phyloP scores from a whole-genome alignment of 2,113 vertebrate species.

The Notarius lentiginosus region DNA sequence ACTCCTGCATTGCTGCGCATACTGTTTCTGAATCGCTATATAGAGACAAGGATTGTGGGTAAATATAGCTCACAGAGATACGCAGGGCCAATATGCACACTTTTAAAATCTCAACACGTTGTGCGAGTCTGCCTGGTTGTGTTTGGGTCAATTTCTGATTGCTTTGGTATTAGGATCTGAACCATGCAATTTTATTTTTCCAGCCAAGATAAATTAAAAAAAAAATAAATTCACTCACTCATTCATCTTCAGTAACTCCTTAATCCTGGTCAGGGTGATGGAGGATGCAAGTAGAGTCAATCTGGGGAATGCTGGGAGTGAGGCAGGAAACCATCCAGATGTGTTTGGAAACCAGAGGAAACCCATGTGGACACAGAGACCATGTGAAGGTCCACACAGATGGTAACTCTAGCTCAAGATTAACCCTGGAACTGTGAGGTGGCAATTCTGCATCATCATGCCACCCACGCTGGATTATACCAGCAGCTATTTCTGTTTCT shows the following conservation, averaged over 20 bases:
- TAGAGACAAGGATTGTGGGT: background rate
- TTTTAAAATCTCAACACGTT: background rate
- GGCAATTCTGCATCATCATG: background rate
- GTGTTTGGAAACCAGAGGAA: background rate
- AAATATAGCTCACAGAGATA: background rate
- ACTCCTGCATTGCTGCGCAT: background rate
- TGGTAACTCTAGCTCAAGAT: background rate
- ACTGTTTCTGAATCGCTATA: background rate
- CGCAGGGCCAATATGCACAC: background rate
- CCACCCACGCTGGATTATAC: background rate
- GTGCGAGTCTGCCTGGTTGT: background rate
- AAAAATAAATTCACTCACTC: background rate
- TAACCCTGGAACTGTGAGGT: background rate
- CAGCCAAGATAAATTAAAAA: too few species aligned
- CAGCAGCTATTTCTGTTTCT: constrained; percentile 16
- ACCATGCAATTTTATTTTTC: background rate
- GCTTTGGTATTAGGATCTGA: background rate
- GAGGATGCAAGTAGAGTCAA: background rate
- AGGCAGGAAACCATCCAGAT: background rate
- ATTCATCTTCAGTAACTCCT: background rate
- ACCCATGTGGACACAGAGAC: background rate
- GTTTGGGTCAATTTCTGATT: background rate
- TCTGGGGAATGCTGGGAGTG: background rate
- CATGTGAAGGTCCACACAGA: background rate
- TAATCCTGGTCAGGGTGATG: background rate